Evolutionary conservation across 2,888 invertebrate species (phyloP).

Genomic region (Gari tellinella): DNA sequence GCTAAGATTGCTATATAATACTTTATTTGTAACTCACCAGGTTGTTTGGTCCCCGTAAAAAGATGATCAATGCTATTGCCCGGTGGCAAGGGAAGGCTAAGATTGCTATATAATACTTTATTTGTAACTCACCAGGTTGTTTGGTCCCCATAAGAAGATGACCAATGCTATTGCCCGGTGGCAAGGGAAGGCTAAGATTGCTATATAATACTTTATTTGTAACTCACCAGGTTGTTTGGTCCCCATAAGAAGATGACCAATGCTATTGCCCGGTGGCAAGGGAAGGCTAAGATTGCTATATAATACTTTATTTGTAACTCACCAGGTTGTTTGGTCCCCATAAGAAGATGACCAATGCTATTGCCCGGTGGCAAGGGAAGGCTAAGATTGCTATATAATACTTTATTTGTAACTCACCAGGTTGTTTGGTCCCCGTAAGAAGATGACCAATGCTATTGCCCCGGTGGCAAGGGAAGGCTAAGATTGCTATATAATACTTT

Average conservation of each 20-base stretch:
- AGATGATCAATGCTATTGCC: slow-evolving; percentile 85
- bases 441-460: slow-evolving; percentile 85
- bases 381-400: slow-evolving; percentile 69
- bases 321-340: slow-evolving; percentile 85
- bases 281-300: slow-evolving; percentile 73
- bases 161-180: slow-evolving; percentile 85
- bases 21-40: no score
- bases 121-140: no score
- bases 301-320: no score
- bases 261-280: slow-evolving; percentile 84
- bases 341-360: slow-evolving; percentile 85
- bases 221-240: no score
- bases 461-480: slow-evolving; percentile 83
- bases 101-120: no score
- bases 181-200: slow-evolving; percentile 80
- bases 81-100: slow-evolving; percentile 83
- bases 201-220: no score
- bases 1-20: slow-evolving; percentile 69
- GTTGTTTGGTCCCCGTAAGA: slow-evolving; percentile 84
- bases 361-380: slow-evolving; percentile 84
- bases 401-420: no score
- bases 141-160: slow-evolving; percentile 85
- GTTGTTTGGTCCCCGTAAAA: slow-evolving; percentile 84
- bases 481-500: slow-evolving; percentile 64
- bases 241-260: slow-evolving; percentile 85